These are phyloP conservation scores for Cheilosia vernalis DNA, from an alignment of 2,888 invertebrate genomes.

Conservation along the genomic window DNA sequence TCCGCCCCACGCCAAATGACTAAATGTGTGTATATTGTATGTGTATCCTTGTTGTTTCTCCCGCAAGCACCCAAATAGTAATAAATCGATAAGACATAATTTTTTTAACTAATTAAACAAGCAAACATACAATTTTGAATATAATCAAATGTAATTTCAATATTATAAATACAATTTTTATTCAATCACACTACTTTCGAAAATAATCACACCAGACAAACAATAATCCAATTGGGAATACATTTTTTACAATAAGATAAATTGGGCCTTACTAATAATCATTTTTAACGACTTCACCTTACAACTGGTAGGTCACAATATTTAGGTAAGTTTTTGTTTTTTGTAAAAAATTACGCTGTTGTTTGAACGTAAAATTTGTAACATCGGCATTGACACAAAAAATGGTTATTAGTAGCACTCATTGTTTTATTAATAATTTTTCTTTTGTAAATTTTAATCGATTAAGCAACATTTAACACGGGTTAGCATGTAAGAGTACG, in stretches of 20 bases:
- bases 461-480: too few relatives aligned
- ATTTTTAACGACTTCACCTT: too few relatives aligned
- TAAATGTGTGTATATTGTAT: constrained; percentile 67
- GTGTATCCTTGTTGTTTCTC: constrained; percentile 49
- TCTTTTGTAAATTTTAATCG: too few relatives aligned
- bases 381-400: too few relatives aligned
- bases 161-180: constrained; percentile 51
- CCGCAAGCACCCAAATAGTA: neutral
- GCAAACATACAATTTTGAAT: constrained; percentile 31
- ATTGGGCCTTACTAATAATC: neutral
- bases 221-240: constrained; percentile 30
- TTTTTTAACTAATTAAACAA: constrained; percentile 14
- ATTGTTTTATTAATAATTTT: too few relatives aligned
- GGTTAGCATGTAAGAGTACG: too few relatives aligned
- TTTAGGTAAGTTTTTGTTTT: too few relatives aligned
- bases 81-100: constrained; percentile 13
- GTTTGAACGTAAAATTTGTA: too few relatives aligned
- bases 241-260: constrained; percentile 23
- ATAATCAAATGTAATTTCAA: constrained; percentile 33
- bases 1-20: constrained; percentile 40
- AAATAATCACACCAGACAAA: constrained; percentile 46
- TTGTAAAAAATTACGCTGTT: too few relatives aligned
- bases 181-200: constrained; percentile 54
- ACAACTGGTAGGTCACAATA: too few relatives aligned
- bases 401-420: too few relatives aligned